phyloP scores from a whole-genome alignment of 2,797 vertebrate genomes.

The Tragelaphus oryx region DNA sequence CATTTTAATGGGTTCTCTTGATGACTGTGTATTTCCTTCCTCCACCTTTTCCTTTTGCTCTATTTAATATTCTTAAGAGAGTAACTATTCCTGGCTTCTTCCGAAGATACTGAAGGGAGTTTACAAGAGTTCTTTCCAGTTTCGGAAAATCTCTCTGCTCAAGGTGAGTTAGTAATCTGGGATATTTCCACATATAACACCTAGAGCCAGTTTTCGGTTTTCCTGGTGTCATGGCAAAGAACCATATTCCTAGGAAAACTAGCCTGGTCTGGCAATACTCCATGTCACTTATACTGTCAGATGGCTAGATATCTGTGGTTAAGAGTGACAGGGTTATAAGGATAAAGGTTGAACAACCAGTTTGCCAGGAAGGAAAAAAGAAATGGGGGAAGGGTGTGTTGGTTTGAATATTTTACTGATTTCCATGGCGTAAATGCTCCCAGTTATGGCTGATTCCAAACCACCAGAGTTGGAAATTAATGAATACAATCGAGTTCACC shows the following conservation, averaged over 20 bases:
- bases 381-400: not conserved
- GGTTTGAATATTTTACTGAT: not conserved
- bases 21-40: not conserved
- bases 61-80: constrained; percentile 6
- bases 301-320: not conserved
- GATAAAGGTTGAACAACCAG: not conserved
- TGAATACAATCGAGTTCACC: not conserved
- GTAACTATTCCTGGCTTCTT: not conserved
- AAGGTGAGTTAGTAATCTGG: not conserved
- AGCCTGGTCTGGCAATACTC: not conserved
- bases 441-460: not conserved
- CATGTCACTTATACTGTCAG: not conserved
- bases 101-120: not conserved
- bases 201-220: not conserved
- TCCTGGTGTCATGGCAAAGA: not conserved
- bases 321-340: not conserved
- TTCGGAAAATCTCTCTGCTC: not conserved
- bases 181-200: not conserved
- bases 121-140: not conserved
- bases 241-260: not conserved
- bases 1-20: constrained; percentile 8
- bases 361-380: not conserved
- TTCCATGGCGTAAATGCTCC: not conserved
- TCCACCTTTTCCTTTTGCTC: not conserved
- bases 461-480: not conserved